Evolutionary conservation across 2,797 vertebrate species (phyloP), one percentile per base, ranked within the genome.

Genomic region (Florisuga fusca): DNA sequence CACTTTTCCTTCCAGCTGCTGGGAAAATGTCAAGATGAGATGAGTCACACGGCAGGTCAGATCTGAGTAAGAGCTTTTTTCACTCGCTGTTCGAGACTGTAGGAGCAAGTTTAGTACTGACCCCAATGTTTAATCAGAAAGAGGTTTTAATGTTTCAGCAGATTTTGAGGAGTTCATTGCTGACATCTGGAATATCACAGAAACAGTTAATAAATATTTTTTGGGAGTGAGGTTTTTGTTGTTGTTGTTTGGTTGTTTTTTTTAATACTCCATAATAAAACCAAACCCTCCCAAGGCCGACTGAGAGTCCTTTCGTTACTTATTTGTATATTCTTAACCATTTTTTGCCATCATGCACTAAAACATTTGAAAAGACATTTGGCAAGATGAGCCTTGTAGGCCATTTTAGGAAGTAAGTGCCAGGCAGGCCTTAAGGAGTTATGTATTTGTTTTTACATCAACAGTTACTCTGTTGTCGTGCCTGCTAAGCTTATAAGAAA

Each of bases 1-100:
- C 58, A 6, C 67, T 94, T 85, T 71, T 53, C 67, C 18, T 72
- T 67, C 75, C 84, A 93, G 66, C 64, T 79, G 74, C 75, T 95
- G 92, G 92, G 92, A 54, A 74, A 75, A 81, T 33, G 62, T 93
- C 95, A 94, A 80, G 58, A 77, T 76, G 38, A 59, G 58, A 67
- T 91, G 87, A 91, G 46, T 91, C 81, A 95, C 81, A 43, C 2
- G 14, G 76, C 74, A 85, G 84, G 77, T 48, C 41, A 83, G 64
- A 57, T 50, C 88, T 41, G 54, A 94, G 54, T 45, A 79, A 86
- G 84, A 78, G 36, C 26, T 78, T 77, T 87, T 92, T 86, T 88
- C 59, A 45, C 54, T 87, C 68, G 38, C 33, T 93, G 59, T 73
- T 84, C 7, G 9, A 86, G 41, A 34, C 63, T 69, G 25, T 41